These are phyloP conservation scores for Sciaenops ocellatus DNA, from an alignment of 2,797 vertebrate species.

Conservation along the genomic window DNA sequence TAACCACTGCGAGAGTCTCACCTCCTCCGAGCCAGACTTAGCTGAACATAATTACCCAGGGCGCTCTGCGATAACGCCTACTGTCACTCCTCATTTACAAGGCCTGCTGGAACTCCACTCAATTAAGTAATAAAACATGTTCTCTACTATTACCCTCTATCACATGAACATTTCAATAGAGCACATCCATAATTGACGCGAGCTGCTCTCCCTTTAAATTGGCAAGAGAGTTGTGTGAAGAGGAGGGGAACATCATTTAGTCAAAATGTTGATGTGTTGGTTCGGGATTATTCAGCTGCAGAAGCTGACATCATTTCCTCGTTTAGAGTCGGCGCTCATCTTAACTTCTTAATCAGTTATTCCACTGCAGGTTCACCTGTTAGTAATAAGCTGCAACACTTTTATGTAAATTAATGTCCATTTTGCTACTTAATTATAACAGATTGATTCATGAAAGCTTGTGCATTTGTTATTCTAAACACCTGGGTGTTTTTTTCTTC, in stretches of 20 bases:
- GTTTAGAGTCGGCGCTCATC: not conserved
- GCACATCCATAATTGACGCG: conserved; percentile 73
- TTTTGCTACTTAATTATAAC: conserved; percentile 32
- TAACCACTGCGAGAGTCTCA: conserved; percentile 65
- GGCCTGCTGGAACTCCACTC: conserved; percentile 79
- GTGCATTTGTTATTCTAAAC: conserved; percentile 10
- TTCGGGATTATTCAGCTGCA: conserved; percentile 28
- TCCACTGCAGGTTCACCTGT: conserved; percentile 16
- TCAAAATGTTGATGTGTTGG: conserved; percentile 55
- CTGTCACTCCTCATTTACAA: conserved; percentile 83
- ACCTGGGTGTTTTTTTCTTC: conserved; percentile 19
- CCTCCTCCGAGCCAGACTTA: conserved; percentile 72
- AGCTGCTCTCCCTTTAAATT: conserved; percentile 70
- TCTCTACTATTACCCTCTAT: conserved; percentile 75
- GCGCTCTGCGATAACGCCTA: conserved; percentile 75
- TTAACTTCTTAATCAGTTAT: conserved; percentile 9
- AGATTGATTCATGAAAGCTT: conserved; percentile 24
- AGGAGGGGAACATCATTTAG: conserved; percentile 58
- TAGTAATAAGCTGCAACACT: conserved; percentile 32
- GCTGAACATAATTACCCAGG: conserved; percentile 79
- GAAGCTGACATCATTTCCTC: conserved; percentile 38
- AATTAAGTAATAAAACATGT: conserved; percentile 80
- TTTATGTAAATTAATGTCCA: conserved; percentile 20
- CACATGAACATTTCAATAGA: conserved; percentile 72
- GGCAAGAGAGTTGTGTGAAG: conserved; percentile 61